Evolutionary conservation across 2,113 vertebrate species (phyloP).

Genomic region (Aphelocoma coerulescens): DNA sequence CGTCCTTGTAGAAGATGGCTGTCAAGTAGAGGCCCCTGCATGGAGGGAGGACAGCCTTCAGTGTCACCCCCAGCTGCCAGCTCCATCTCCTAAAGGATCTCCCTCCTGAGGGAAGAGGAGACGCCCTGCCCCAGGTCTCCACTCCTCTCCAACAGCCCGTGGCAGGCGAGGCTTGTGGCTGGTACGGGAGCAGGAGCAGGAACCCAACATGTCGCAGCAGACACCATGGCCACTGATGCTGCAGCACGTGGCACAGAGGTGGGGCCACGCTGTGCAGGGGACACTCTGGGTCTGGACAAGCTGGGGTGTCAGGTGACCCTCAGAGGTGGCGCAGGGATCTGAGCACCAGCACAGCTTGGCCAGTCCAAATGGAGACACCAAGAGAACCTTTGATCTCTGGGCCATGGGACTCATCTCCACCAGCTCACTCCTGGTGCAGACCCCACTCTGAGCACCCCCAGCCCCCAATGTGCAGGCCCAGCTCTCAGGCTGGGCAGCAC

Average conservation of each 20-base stretch:
- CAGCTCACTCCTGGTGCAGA: not conserved
- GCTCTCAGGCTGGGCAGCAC: not conserved
- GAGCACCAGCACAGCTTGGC: not conserved
- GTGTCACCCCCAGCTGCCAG: not conserved
- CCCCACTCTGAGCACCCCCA: not conserved
- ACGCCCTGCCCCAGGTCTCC: not conserved
- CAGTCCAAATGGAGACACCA: not conserved
- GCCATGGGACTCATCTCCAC: not conserved
- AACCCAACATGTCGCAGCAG: rapidly evolving
- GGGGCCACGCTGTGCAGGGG: not conserved
- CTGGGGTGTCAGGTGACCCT: not conserved
- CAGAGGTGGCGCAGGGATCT: not conserved
- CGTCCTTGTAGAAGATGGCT: constrained; percentile 86
- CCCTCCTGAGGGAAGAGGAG: not conserved
- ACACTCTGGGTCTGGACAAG: not conserved
- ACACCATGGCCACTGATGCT: not conserved
- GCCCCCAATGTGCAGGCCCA: rapidly evolving
- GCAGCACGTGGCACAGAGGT: not conserved
- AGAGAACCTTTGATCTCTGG: not conserved
- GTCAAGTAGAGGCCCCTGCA: constrained; percentile 85
- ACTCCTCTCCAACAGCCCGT: not conserved
- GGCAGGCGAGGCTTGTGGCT: not conserved
- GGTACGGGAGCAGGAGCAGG: not conserved
- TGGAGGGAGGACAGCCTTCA: not conserved
- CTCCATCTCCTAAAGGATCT: not conserved